Conservation (phyloP, 64 coral and sea anemone species). For the Actinia tenebrosa region DNA sequence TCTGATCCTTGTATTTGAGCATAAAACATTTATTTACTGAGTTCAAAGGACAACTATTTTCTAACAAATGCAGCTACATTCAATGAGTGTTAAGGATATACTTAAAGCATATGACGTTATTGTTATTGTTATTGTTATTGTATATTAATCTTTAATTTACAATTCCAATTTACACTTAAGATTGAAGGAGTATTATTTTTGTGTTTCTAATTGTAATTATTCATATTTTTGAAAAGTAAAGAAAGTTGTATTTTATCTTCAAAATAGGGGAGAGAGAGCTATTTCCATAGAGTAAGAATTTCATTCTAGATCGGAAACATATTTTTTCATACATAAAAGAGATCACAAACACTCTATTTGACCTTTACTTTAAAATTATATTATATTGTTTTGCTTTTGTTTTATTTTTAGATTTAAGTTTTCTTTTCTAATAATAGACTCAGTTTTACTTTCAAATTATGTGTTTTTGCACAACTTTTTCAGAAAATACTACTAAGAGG, state of each 20-base stretch:
- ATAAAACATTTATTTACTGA: background rate
- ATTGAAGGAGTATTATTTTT: background rate
- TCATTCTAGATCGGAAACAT: background rate
- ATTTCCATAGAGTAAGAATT: background rate
- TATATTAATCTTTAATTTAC: background rate
- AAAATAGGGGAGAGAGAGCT: background rate
- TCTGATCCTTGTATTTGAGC: background rate
- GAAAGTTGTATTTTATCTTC: background rate
- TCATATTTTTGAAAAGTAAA: background rate
- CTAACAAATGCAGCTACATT: background rate
- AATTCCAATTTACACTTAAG: background rate
- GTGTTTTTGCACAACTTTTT: background rate
- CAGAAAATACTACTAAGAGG: background rate
- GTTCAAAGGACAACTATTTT: background rate
- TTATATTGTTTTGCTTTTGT: too few species aligned
- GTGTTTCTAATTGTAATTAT: background rate
- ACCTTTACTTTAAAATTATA: too few species aligned
- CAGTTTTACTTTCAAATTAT: background rate
- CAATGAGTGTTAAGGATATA: background rate
- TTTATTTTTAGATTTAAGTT: background rate
- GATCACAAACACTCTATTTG: too few species aligned
- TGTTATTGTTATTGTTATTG: background rate
- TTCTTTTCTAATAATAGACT: background rate
- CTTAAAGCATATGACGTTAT: background rate
- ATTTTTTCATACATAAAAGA: too few species aligned